Percentiles rank a stretch among this genome's conserved stretches.
Conservation (phyloP, 2,888 invertebrate genomes). For the Eulithis testata region DNA sequence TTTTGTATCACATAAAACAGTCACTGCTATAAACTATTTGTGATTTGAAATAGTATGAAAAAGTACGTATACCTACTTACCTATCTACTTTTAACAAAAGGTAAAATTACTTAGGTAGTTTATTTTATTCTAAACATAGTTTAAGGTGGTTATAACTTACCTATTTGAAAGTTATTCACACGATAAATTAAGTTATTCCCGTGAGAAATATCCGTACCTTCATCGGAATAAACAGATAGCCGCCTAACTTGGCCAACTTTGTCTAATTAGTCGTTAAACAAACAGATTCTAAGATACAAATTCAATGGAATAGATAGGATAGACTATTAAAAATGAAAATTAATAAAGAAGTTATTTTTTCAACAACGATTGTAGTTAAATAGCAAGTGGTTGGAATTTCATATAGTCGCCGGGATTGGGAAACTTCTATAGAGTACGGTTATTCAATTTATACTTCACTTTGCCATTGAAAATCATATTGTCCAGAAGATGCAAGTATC, state of each 20-base stretch:
- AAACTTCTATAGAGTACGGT: conserved; percentile 55
- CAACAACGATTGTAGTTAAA: too few relatives aligned
- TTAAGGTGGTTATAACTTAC: too few relatives aligned
- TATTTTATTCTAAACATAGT: too few relatives aligned
- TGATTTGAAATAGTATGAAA: too few relatives aligned
- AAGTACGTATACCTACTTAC: too few relatives aligned
- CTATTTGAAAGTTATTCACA: conserved; percentile 11
- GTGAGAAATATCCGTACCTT: conserved; percentile 55
- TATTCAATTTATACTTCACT: conserved; percentile 51
- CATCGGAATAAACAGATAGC: conserved; percentile 53
- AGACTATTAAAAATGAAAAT: background rate
- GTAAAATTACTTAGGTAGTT: too few relatives aligned
- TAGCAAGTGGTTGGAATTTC: too few relatives aligned
- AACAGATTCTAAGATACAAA: conserved; percentile 52
- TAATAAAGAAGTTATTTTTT: too few relatives aligned
- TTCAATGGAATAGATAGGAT: conserved; percentile 50
- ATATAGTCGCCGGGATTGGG: conserved; percentile 51
- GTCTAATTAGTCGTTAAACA: conserved; percentile 71
- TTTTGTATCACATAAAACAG: background rate
- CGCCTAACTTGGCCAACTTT: conserved; percentile 59
- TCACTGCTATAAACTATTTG: too few relatives aligned
- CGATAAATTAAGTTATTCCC: conserved; percentile 37
- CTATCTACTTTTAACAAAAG: too few relatives aligned
- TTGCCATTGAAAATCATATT: conserved; percentile 34
- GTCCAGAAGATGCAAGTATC: too few relatives aligned